Evolutionary conservation across 1,140 invertebrate species (phyloP).

Genomic region (Rhagoletis pomonella): DNA sequence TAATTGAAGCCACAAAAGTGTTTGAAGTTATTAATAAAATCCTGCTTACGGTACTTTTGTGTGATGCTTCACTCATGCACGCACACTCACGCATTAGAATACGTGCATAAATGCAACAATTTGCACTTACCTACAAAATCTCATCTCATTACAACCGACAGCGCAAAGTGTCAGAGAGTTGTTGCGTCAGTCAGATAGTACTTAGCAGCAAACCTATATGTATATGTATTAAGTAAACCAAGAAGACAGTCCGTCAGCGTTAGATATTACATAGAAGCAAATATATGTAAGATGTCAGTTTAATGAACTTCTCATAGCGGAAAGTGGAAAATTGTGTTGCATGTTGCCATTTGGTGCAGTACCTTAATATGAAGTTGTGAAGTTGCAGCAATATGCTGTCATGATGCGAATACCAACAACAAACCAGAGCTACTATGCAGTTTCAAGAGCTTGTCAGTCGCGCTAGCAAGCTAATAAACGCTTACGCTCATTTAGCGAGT

Average conservation of each 20-base stretch:
- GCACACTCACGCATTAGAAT: background rate
- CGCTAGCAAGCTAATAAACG: background rate
- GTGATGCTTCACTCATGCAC: background rate
- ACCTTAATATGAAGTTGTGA: background rate
- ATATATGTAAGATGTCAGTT: conserved; percentile 35
- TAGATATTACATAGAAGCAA: background rate
- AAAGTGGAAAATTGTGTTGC: conserved; percentile 39
- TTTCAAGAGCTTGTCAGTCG: background rate
- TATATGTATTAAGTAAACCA: background rate
- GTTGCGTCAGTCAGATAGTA: conserved; percentile 2
- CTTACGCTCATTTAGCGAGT: background rate
- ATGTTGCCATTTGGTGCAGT: background rate
- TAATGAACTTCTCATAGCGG: background rate
- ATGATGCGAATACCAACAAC: background rate
- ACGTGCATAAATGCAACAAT: background rate
- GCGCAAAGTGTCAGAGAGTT: background rate
- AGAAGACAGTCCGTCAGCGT: background rate
- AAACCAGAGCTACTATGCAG: background rate
- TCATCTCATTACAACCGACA: background rate
- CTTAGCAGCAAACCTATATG: background rate
- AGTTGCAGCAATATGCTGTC: background rate
- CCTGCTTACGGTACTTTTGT: background rate
- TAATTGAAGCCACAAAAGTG: conserved; percentile 24
- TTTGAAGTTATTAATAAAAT: background rate
- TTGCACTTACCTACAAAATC: background rate